Base-by-base conservation (phyloP, 2,113 vertebrate species). In the Oreotrochilus melanogaster region DNA sequence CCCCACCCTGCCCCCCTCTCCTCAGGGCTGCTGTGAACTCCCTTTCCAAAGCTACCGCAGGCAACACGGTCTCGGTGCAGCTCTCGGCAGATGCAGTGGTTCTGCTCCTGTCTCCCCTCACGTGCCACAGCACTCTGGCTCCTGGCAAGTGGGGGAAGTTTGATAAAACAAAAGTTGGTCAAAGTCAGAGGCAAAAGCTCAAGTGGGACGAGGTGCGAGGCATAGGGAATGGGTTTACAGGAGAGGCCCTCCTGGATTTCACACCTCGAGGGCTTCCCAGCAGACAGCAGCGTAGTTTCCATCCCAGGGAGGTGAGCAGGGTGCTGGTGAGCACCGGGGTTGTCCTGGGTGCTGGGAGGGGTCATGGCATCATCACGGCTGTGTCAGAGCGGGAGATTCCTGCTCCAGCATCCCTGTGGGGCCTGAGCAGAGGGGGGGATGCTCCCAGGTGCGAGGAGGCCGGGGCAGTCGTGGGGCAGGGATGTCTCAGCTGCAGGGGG, bases 101-200 rank as follows among this genome's bases (percentile, higher is more conserved):
- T 25, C 2, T 0, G 6, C 11, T 23, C 56, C 27, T 8, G 39
- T 1, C 0, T 4, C 43, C 43, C 17, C 43, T 43, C 42, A 70
- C n/a, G 8, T 0, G 12, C 54, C 3, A 4, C 35, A 0, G 0
- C 2, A 0, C 4, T 73, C 39, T 25, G 1, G 2, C 7, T 65
- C 23, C 42, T 5, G 48, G 30, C n/a, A 3, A 15, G 10, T n/a
- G 14, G 30, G 51, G 25, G 23, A 42, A 7, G 17, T 35, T 10
- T 14, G 18, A 27, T 31, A 23, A 16, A 73, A 37, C 35, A 53
- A 19, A 60, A 28, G 18, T 30, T 78, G 30, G 30, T 47, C 74
- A 74, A 81, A 78, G 9, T 18, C 16, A 5, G 56, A 61, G 51
- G 27, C 42, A 45, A 65, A 80, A 57, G 56, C 65, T 58, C 60